Evolutionary conservation across 2,888 invertebrate species (phyloP).

Genomic region (Notodonta dromedarius): DNA sequence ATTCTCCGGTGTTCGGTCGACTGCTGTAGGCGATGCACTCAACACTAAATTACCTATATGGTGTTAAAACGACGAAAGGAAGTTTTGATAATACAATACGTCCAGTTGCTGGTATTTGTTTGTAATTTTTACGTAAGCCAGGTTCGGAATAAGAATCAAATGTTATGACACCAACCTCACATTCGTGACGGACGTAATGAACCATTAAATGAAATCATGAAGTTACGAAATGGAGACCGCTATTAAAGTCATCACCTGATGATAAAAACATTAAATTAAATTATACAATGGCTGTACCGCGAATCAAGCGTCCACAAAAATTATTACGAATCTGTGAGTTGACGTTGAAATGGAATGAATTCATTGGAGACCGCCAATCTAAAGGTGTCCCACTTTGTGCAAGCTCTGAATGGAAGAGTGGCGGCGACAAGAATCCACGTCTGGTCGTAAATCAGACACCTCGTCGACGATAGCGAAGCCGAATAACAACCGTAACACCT

Average conservation of each 20-base stretch:
- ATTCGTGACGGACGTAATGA: conserved; percentile 10
- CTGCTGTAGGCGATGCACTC: conserved; percentile 41
- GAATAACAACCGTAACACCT: conserved; percentile 54
- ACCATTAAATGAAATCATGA: conserved; percentile 9
- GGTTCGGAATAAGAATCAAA: conserved; percentile 19
- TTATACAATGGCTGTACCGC: conserved; percentile 12
- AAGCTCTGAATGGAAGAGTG: conserved; percentile 67
- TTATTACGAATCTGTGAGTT: conserved; percentile 27
- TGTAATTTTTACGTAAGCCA: conserved; percentile 33
- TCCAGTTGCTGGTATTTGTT: conserved; percentile 38
- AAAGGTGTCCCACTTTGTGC: conserved; percentile 70
- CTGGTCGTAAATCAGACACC: conserved; percentile 73
- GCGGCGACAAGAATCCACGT: conserved; percentile 62
- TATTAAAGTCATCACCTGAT: conserved; percentile 13
- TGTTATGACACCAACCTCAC: conserved; percentile 28
- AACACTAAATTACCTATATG: conserved; percentile 57
- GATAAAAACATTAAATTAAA: conserved; percentile 21
- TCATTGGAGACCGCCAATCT: conserved; percentile 56
- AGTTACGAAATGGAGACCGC: conserved; percentile 3
- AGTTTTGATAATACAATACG: conserved; percentile 66
- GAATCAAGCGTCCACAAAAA: conserved; percentile 22
- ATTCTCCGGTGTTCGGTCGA: conserved; percentile 29
- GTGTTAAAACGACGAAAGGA: conserved; percentile 60
- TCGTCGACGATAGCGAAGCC: conserved; percentile 29
- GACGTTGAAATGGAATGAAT: conserved; percentile 53